Base-by-base conservation (phyloP, 2,888 invertebrate species). In the Leptinotarsa haldemani region DNA sequence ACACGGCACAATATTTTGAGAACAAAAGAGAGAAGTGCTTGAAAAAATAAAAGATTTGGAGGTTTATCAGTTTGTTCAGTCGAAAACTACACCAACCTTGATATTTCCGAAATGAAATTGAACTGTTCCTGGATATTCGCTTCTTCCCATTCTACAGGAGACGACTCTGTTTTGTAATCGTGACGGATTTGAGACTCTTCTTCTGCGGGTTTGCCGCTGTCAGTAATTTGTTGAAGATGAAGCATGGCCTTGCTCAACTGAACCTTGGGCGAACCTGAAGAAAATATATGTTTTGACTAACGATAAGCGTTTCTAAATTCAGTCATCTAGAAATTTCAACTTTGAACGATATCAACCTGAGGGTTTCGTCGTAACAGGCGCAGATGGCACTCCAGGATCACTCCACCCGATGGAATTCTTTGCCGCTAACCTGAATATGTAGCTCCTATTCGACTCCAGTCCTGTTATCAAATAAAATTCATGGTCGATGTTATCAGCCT, bases 401-500 rank as follows among this genome's bases (percentile, higher is more conserved):
- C 98, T 96, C 94, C 96, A 96, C 0, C 98, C 98, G 84, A 98
- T 96, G 69, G 93, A 92, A 88, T 99, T 99, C 79, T 93, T 91
- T 0, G 97, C 96, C 0, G 95, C 92, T 47, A 98, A 89, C 74
- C 98, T 90, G 89, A 98, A 97, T 81, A 96, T 93, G 87, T 99
- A 98, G 82, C 92, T 92, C 46, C 93, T 94, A 79, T 93, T 92
- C 0, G 96, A 92, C 69, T 91, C 89, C n/a, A 99, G 90, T 78
- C 93, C 92, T 80, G 91, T 91, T 1, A 98, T 91, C 18, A 97
- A 89, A 86, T 93, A 97, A 87, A 97, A 97, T 85, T 99, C 98
- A 83, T 97, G 97, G 87, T 97, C 96, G 77, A 97, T 96, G 84
- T 96, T 96, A 79, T 93, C 93, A 3, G 94, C 95, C 25, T 95